These are phyloP conservation scores for Lithophane leautieri DNA, from an alignment of 2,888 invertebrate genomes.

Conservation along the genomic window DNA sequence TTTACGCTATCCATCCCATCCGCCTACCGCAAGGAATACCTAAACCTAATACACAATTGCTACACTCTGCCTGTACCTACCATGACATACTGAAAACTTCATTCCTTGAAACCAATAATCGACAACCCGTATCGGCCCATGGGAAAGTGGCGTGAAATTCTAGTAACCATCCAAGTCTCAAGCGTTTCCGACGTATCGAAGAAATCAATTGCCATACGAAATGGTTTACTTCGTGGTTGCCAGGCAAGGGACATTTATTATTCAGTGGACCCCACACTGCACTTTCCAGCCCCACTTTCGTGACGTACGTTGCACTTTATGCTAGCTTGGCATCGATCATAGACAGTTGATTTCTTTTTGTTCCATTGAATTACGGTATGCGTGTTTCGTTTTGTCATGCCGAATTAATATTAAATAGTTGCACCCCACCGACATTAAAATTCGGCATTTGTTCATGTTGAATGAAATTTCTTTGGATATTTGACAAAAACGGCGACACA, in stretches of 20 bases:
- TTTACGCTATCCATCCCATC: not conserved
- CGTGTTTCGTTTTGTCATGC: slow-evolving; percentile 35
- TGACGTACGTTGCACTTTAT: slow-evolving; percentile 62
- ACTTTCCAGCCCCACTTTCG: slow-evolving; percentile 72
- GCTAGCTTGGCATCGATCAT: slow-evolving; percentile 60
- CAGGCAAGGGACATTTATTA: slow-evolving; percentile 85
- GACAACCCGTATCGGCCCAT: slow-evolving; percentile 24
- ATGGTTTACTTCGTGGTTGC: slow-evolving; percentile 78
- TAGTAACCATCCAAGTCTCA: slow-evolving; percentile 71
- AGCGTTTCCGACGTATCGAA: slow-evolving; percentile 77
- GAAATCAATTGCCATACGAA: slow-evolving; percentile 57
- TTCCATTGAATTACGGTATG: slow-evolving; percentile 34
- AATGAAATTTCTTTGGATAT: slow-evolving; percentile 54
- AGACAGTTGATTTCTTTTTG: slow-evolving; percentile 33
- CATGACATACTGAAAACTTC: slow-evolving; percentile 18
- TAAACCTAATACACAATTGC: not conserved
- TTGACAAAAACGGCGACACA: slow-evolving; percentile 51
- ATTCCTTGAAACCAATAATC: slow-evolving; percentile 36
- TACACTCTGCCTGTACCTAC: not conserved
- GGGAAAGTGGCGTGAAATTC: slow-evolving; percentile 49
- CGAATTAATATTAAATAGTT: slow-evolving; percentile 38
- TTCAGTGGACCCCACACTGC: slow-evolving; percentile 77
- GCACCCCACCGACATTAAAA: slow-evolving; percentile 22
- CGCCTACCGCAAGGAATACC: slow-evolving; percentile 8
- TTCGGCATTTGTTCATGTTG: slow-evolving; percentile 36